Evolutionary conservation across 2,888 invertebrate genomes (phyloP).

Genomic region (Pseudococcus jackbeardsleyi): DNA sequence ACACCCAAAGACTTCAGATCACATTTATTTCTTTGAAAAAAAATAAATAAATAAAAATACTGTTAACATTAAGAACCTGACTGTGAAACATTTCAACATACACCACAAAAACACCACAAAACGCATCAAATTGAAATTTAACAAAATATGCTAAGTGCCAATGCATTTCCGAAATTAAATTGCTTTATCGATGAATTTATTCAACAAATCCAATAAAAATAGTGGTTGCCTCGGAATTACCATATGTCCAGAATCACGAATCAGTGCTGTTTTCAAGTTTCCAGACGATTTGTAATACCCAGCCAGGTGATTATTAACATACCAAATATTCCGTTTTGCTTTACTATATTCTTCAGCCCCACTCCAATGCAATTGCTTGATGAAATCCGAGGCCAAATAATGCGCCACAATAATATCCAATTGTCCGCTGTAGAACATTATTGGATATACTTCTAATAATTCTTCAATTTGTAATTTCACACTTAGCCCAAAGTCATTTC

Average conservation of each 20-base stretch:
- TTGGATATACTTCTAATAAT: slow-evolving; percentile 76
- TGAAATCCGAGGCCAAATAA: slow-evolving; percentile 76
- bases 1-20: too few relatives aligned
- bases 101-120: too few relatives aligned
- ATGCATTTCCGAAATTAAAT: neutral
- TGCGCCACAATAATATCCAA: slow-evolving; percentile 92
- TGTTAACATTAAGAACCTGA: too few relatives aligned
- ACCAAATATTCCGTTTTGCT: slow-evolving; percentile 77
- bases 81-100: too few relatives aligned
- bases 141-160: too few relatives aligned
- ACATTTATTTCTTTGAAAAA: too few relatives aligned
- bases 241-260: slow-evolving; percentile 86
- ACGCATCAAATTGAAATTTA: too few relatives aligned
- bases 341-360: slow-evolving; percentile 77
- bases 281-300: slow-evolving; percentile 82
- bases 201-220: slow-evolving; percentile 81
- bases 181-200: slow-evolving; percentile 69
- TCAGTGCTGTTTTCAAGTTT: slow-evolving; percentile 80
- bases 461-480: slow-evolving; percentile 81
- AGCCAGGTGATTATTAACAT: slow-evolving; percentile 76
- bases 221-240: slow-evolving; percentile 84
- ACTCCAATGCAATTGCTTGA: slow-evolving; percentile 74
- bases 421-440: slow-evolving; percentile 90
- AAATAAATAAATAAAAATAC: too few relatives aligned
- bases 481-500: slow-evolving; percentile 84